Base-by-base conservation (phyloP, 2,797 vertebrate genomes). In the Tangara arthus region DNA sequence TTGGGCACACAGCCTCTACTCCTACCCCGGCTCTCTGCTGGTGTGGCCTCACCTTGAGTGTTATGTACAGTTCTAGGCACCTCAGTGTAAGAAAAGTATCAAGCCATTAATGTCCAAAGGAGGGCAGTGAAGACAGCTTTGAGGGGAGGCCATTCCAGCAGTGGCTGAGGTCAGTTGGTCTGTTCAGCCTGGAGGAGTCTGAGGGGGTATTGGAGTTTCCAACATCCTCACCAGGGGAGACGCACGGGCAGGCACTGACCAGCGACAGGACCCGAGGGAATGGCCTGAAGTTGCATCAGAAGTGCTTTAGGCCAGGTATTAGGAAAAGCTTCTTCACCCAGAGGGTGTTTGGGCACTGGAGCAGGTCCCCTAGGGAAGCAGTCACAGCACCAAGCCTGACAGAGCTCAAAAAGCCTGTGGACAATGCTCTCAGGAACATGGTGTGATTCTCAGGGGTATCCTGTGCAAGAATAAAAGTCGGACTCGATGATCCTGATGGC, bases 161-260 rank as follows among this genome's bases (percentile, higher is more conserved):
- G 28, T 3, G 8, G 23, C 35, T 63, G 19, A 56, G 11, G 27
- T 42, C 49, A 18, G 16, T 12, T 49, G 49, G 35, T 69, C 70
- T 69, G 70, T 21, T 68, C 41, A 68, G 34, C 34, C 47, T 49
- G 63, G 18, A 66, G 16, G 19, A 82, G 16, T 18, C 20, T 34
- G 35, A 56, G 27, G 17, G 16, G 19, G 11, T 2, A 61, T 0
- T 30, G 32, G 32, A 37, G 12, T 19, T 24, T 34, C 18, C 56
- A 44, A 3, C 20, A 37, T 15, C 11, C 23, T 44, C 24, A 12
- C 15, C 6, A 39, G 34, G 6, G 30, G 4, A 27, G 19, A 20
- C 0, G 0, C 15, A 17, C 1, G 0, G 21, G 20, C 32, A 49
- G 5, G 6, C 42, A 26, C 19, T 12, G 23, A 61, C 9, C 34